Evolutionary conservation across 2,797 vertebrate genomes (phyloP).

Genomic region (Coracias cyanogaster): DNA sequence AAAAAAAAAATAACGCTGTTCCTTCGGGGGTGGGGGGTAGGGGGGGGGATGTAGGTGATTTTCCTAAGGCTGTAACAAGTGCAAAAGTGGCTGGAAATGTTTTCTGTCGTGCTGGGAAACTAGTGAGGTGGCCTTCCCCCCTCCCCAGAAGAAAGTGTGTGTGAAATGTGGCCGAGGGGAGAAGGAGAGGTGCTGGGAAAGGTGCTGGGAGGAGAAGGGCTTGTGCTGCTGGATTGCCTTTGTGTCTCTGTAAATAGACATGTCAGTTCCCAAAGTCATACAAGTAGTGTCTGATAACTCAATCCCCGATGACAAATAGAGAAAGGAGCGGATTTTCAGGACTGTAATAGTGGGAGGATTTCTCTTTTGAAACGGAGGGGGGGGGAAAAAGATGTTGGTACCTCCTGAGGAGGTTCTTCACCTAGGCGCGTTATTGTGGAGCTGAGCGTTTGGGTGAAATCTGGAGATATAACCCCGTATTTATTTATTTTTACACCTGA

Average conservation of each 20-base stretch:
- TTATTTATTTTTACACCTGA: conserved; percentile 62
- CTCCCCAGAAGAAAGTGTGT: neutral
- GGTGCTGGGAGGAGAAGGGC: conserved; percentile 25
- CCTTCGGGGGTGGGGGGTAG: neutral
- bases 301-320: conserved; percentile 68
- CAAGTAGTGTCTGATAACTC: conserved; percentile 75
- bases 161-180: neutral
- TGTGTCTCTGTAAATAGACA: conserved; percentile 80
- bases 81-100: conserved; percentile 57
- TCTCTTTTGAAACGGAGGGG: neutral
- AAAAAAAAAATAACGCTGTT: neutral
- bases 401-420: conserved; percentile 11
- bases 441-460: neutral
- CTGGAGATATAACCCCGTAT: neutral
- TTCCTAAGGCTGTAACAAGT: conserved; percentile 54
- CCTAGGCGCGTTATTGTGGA: neutral
- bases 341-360: conserved; percentile 52
- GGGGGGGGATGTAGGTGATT: neutral
- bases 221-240: conserved; percentile 65
- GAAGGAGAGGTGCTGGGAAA: conserved; percentile 18
- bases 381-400: neutral
- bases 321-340: conserved; percentile 60
- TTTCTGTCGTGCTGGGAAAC: conserved; percentile 21
- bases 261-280: conserved; percentile 73
- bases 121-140: neutral